Base-by-base conservation (phyloP, 2,113 vertebrate species). In the Pseudonaja textilis region DNA sequence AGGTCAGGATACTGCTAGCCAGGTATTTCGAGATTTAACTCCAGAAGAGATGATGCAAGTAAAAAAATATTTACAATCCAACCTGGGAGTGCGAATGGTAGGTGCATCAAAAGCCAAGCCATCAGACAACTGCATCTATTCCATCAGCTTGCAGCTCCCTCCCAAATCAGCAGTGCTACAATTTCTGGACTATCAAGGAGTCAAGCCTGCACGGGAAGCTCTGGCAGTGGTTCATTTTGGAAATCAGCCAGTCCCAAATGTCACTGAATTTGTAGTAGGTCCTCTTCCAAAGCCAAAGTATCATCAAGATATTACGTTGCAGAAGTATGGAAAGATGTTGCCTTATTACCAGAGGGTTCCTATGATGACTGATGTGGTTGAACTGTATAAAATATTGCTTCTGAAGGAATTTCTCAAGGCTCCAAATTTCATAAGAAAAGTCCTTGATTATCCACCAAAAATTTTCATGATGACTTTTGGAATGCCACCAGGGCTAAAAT, bases 361-460 rank as follows among this genome's bases (percentile, higher is more conserved):
- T 81, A 10, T 55, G 9, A 2, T 56, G 9, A 22, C 0, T 1
- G 92, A n/a, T 23, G 96, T 95, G 9, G 74, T 90, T 26, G 1
- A 10, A 7, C 14, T 92, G 18, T 10, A 91, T 1, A 0, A 29
- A 55, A 34, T 4, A 1, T 47, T 61, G 23, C 23, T 96, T 45
- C 61, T 26, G 12, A 93, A 94, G 45, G 93, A 91, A 39, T 94
- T 90, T 34, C 42, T 57, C 29, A 96, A 95, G 47, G 90, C 91
- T 20, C 74, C 69, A n/a, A 90, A 55, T 22, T 88, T 96, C 34
- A 69, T 96, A 52, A 55, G 74, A 34, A 87, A 96, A n/a, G 94
- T 93, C 23, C 85, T 94, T 25, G 92, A 89, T 50, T 90, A 69
- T 42, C 42, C 88, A 55, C 8, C 8, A 74, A 89, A 1, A 52